Evolutionary conservation across 2,113 vertebrate species (phyloP).

Genomic region (Caloenas nicobarica): DNA sequence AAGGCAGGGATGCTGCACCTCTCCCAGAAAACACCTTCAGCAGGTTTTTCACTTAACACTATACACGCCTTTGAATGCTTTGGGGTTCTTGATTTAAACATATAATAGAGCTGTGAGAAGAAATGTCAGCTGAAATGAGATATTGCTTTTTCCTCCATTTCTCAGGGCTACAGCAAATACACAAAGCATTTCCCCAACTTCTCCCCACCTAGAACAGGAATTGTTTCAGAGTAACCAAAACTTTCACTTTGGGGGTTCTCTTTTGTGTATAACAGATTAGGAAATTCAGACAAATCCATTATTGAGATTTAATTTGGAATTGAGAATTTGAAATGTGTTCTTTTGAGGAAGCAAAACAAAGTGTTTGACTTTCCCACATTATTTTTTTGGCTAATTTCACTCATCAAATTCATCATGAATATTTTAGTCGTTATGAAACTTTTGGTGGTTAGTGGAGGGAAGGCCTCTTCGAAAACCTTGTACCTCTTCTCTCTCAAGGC

Average conservation of each 20-base stretch:
- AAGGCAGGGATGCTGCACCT: background rate
- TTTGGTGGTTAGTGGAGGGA: background rate
- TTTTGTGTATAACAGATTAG: background rate
- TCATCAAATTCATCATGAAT: background rate
- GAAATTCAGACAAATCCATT: background rate
- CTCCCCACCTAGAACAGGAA: background rate
- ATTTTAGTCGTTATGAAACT: background rate
- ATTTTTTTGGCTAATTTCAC: background rate
- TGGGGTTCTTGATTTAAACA: background rate
- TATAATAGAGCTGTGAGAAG: background rate
- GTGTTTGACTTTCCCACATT: background rate
- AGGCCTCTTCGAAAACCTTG: background rate
- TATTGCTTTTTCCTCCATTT: background rate
- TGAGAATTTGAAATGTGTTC: background rate
- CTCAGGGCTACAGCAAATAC: background rate
- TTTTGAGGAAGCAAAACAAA: background rate
- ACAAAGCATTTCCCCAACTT: background rate
- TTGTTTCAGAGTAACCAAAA: background rate
- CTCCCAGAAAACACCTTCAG: background rate
- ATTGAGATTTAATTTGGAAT: background rate
- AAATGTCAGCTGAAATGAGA: background rate
- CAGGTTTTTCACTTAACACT: background rate
- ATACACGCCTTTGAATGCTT: background rate
- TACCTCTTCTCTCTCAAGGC: background rate
- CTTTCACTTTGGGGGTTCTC: background rate